phyloP scores from a whole-genome alignment of 2,888 invertebrate genomes.

The Drosophila planitibia region DNA sequence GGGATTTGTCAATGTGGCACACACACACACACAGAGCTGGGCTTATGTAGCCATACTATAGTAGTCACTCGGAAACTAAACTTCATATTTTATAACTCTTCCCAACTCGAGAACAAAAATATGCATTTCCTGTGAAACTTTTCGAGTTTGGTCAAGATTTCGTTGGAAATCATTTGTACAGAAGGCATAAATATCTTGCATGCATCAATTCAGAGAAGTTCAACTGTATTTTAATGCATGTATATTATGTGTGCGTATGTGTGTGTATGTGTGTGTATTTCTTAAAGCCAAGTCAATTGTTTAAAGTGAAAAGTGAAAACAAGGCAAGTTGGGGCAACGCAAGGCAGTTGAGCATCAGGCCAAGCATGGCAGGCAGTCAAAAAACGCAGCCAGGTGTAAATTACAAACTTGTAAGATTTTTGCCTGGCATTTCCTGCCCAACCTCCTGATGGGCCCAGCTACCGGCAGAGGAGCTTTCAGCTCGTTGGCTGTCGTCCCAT shows the following conservation, averaged over 20 bases:
- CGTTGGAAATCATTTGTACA: neutral
- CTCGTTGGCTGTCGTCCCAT: constrained; percentile 35
- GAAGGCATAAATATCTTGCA: neutral
- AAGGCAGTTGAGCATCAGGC: constrained; percentile 12
- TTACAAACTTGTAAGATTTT: constrained; percentile 75
- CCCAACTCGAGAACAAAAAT: neutral
- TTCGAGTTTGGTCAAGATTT: neutral
- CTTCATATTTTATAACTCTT: neutral
- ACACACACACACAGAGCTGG: constrained; percentile 2
- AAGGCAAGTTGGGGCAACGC: neutral
- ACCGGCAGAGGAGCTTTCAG: constrained; percentile 33
- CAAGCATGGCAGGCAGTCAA: constrained; percentile 35
- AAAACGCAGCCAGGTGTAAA: constrained; percentile 76
- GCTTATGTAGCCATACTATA: neutral
- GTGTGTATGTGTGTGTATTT: constrained; percentile 4
- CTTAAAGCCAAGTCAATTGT: constrained; percentile 26
- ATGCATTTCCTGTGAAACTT: neutral
- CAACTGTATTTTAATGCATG: neutral
- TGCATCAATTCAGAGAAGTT: neutral
- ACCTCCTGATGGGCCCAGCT: neutral
- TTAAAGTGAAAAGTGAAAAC: constrained; percentile 20
- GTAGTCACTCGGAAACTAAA: neutral
- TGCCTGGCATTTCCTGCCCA: constrained; percentile 66
- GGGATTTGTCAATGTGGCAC: constrained; percentile 50
- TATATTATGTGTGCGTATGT: neutral